Conservation (phyloP, 2,888 invertebrate species). For the Drosophila neutralis region DNA sequence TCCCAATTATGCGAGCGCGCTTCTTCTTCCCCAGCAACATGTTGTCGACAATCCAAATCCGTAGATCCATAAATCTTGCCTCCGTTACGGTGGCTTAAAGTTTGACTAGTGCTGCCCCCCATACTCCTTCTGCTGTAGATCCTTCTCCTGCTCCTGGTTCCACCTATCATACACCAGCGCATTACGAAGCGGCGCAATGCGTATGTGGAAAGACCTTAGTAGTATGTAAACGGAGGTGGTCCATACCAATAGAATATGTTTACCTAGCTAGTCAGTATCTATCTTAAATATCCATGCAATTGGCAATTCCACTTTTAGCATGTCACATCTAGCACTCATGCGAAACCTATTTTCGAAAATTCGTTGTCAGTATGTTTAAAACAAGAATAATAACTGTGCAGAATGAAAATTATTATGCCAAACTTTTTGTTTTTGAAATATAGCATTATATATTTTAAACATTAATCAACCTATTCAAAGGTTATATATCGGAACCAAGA, state of each 20-base stretch:
- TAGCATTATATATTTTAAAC: too few relatives aligned
- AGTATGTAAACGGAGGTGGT: neutral
- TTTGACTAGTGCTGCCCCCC: neutral
- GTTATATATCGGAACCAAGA: too few relatives aligned
- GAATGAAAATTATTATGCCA: too few relatives aligned
- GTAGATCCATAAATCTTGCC: neutral
- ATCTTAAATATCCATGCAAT: neutral
- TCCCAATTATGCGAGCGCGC: neutral
- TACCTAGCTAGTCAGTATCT: neutral
- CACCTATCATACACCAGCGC: neutral
- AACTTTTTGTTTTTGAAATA: too few relatives aligned
- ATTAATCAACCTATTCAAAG: too few relatives aligned
- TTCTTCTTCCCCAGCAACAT: neutral
- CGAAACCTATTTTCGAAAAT: too few relatives aligned
- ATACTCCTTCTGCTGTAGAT: too few relatives aligned
- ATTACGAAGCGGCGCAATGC: conserved; percentile 41
- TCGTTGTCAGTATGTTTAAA: too few relatives aligned
- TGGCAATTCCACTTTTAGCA: neutral
- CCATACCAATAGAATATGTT: neutral
- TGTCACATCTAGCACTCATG: too few relatives aligned
- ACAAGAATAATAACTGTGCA: too few relatives aligned
- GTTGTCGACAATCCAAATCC: neutral
- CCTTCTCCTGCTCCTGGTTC: neutral
- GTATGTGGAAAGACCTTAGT: conserved; percentile 5
- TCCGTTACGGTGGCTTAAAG: neutral